phyloP scores from a whole-genome alignment of 1,140 invertebrate species.

The Drosophila sp. region DNA sequence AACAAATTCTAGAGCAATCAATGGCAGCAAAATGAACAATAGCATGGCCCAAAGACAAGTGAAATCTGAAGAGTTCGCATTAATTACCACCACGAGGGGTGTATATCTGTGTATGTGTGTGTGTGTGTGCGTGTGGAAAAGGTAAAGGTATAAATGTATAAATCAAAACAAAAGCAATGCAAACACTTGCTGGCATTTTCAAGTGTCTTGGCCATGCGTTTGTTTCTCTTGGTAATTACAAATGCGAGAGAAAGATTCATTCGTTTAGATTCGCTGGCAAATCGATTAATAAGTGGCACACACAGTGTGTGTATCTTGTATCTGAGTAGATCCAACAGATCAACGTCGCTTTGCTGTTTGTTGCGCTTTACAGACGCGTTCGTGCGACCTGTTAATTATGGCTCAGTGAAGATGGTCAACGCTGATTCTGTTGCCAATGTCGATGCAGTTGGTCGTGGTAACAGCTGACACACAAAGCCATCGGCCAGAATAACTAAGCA shows the following conservation, averaged over 20 bases:
- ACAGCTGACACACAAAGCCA: slow-evolving; percentile 52
- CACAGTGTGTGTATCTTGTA: slow-evolving; percentile 26
- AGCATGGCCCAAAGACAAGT: slow-evolving; percentile 70
- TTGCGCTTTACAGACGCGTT: slow-evolving; percentile 43
- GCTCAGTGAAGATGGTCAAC: slow-evolving; percentile 65
- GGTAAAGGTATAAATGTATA: slow-evolving; percentile 38
- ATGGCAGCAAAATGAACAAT: slow-evolving; percentile 43
- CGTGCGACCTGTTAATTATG: slow-evolving; percentile 78
- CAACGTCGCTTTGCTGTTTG: slow-evolving; percentile 20
- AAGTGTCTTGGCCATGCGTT: slow-evolving; percentile 30
- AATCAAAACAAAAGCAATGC: slow-evolving; percentile 35
- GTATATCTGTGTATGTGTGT: slow-evolving; percentile 6
- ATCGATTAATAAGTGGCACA: slow-evolving; percentile 77
- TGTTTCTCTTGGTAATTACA: slow-evolving; percentile 40
- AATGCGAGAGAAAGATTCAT: slow-evolving; percentile 49
- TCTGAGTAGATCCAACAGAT: slow-evolving; percentile 39
- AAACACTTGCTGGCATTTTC: slow-evolving; percentile 40
- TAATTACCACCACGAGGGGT: slow-evolving; percentile 52
- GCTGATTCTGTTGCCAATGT: slow-evolving; percentile 7
- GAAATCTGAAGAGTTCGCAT: slow-evolving; percentile 71
- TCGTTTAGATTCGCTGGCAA: slow-evolving; percentile 47
- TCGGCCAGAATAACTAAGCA: slow-evolving; percentile 6
- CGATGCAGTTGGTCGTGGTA: slow-evolving; percentile 35
- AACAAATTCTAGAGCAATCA: slow-evolving; percentile 78
- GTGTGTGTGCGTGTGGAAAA: slow-evolving; percentile 19